Evolutionary conservation across 2,797 vertebrate species (phyloP), one percentile per base, ranked within the genome.

Genomic region (Merluccius polli): DNA sequence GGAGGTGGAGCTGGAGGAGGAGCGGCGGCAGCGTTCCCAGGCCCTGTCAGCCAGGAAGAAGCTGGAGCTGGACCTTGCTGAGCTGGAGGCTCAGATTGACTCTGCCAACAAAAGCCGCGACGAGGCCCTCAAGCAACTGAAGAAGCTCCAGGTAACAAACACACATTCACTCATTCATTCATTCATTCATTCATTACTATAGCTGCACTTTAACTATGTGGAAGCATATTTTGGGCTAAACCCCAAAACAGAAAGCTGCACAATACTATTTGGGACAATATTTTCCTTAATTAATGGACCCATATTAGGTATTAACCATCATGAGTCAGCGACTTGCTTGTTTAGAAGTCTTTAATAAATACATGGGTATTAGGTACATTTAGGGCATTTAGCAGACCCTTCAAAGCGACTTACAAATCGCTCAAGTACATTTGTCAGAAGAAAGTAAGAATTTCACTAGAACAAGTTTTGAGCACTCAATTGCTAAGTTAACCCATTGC

Each of bases 91-190:
- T 27, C 97, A 98, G 65, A 97, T 98, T 0, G 95, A 97, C 70
- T 83, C 86, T 0, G 95, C 95, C 78, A 96, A 96, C 90, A 99
- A 96, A 90, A 94, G 92, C 27, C 94, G 96, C 0, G 98, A 99
- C 0, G 98, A 99, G n/a, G 96, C 96, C 65, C 92, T 97, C 82
- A 98, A 95, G 82, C 98, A 99, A 87, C 94, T 98, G 74, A 96
- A 95, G 82, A 99, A 96, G 89, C 89, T 98, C 71, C 97, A 99
- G 96, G 98, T 98, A 85, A 78, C 73, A 31, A 29, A 18, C 3
- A 11, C 8, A 30, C 2, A 27, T 7, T 30, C 31, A n/a, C 11
- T 10, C 16, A 21, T 18, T 35, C 33, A n/a, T 27, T 67, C 41
- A 44, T 44, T 44, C 41, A 44, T 21, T 5, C 18, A 18, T 21